Percentiles rank a stretch among this genome's conserved stretches.
phyloP scores from a whole-genome alignment of 2,797 vertebrate species.

The Epinephelus awoara region DNA sequence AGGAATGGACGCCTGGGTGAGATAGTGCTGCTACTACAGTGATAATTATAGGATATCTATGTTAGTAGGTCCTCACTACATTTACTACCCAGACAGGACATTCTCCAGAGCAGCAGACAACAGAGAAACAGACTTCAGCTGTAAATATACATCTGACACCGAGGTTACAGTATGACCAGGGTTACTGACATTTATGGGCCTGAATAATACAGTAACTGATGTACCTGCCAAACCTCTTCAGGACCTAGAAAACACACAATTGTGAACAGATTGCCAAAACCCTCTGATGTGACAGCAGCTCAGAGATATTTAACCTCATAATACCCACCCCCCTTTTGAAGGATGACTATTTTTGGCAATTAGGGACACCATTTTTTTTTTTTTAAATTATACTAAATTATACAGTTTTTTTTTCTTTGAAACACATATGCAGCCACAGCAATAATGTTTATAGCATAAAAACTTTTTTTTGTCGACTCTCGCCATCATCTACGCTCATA shows the following conservation, averaged over 20 bases:
- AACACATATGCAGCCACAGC: neutral
- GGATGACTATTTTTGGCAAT: neutral
- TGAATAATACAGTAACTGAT: neutral
- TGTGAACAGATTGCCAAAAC: neutral
- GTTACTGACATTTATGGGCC: constrained; percentile 22
- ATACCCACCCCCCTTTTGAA: neutral
- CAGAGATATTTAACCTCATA: neutral
- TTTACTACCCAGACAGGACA: constrained; percentile 24
- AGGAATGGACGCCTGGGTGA: constrained; percentile 9
- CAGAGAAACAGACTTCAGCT: constrained; percentile 17
- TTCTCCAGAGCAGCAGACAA: constrained; percentile 29
- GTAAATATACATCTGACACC: constrained; percentile 1
- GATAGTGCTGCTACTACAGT: neutral
- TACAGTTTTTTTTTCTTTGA: neutral
- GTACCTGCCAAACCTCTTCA: neutral
- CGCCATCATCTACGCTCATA: too few species aligned
- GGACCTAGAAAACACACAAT: neutral
- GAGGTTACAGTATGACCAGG: neutral
- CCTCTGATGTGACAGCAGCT: neutral
- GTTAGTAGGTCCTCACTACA: constrained; percentile 14
- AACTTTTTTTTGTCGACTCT: neutral
- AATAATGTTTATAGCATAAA: neutral
- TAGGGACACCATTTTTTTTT: neutral
- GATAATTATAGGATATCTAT: constrained; percentile 21
- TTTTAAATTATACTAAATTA: too few species aligned